These are phyloP conservation scores for Xestobium rufovillosum DNA, from an alignment of 2,888 invertebrate genomes.

Conservation along the genomic window DNA sequence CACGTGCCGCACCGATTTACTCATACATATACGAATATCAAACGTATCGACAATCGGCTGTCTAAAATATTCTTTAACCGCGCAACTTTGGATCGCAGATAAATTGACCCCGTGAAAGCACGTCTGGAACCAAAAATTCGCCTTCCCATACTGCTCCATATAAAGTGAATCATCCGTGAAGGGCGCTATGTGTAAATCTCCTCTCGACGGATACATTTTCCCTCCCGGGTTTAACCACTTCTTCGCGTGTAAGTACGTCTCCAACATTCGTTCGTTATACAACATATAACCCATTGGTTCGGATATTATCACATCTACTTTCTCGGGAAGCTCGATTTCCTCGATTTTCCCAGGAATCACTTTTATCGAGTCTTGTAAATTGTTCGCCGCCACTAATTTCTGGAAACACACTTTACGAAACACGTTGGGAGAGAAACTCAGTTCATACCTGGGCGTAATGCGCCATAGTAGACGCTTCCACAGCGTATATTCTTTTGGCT, in stretches of 20 bases:
- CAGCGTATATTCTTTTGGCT: slow-evolving; percentile 92
- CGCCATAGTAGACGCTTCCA: slow-evolving; percentile 99
- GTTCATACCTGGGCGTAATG: slow-evolving; percentile 71
- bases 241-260: slow-evolving; percentile 96
- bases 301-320: slow-evolving; percentile 94
- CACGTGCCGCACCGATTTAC: slow-evolving; percentile 85
- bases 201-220: slow-evolving; percentile 96
- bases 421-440: not conserved
- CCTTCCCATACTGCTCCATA: slow-evolving; percentile 97
- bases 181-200: slow-evolving; percentile 94
- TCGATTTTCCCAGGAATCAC: slow-evolving; percentile 98
- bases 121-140: slow-evolving; percentile 98
- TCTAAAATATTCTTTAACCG: slow-evolving; percentile 94
- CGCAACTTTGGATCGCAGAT: slow-evolving; percentile 82
- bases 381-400: slow-evolving; percentile 83
- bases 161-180: slow-evolving; percentile 96
- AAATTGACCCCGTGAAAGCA: slow-evolving; percentile 97
- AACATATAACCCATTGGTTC: slow-evolving; percentile 99
- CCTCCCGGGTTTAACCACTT: slow-evolving; percentile 92
- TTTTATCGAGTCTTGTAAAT: slow-evolving; percentile 76
- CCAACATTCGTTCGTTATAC: slow-evolving; percentile 98
- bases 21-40: slow-evolving; percentile 94
- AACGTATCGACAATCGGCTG: slow-evolving; percentile 99
- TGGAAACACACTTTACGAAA: slow-evolving; percentile 32
- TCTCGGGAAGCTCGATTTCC: slow-evolving; percentile 92